A percentile compares a stretch with the other conserved stretches of the same genome.
Conservation (phyloP, 2,113 vertebrate species). For the Morone saxatilis region DNA sequence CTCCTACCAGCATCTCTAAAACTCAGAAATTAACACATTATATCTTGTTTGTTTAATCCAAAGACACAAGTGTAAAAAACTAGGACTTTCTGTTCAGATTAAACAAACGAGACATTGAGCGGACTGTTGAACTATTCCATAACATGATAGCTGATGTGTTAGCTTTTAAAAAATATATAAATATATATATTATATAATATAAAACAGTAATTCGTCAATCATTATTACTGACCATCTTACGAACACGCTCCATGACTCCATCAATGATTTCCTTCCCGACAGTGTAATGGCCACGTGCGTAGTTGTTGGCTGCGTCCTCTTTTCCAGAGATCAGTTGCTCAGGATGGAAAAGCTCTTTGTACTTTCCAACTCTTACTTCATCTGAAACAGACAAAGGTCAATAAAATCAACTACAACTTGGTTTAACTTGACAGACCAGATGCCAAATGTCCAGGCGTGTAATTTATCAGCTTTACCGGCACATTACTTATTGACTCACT, state of each 20-base stretch:
- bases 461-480: not conserved
- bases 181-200: too few relatives aligned
- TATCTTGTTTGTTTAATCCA: not conserved
- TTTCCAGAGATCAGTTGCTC: slow-evolving; percentile 92
- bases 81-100: not conserved
- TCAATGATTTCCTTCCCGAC: slow-evolving; percentile 90
- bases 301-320: slow-evolving; percentile 93
- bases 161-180: not conserved
- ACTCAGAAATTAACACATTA: too few relatives aligned
- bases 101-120: not conserved
- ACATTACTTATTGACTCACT: not conserved
- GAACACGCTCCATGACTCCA: slow-evolving; percentile 86
- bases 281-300: slow-evolving; percentile 90
- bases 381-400: slow-evolving; percentile 75
- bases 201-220: not conserved
- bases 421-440: not conserved
- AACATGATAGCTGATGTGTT: not conserved
- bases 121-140: not conserved
- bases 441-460: not conserved
- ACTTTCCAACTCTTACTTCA: slow-evolving; percentile 87
- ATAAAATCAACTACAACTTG: not conserved
- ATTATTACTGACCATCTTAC: slow-evolving; percentile 85
- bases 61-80: not conserved
- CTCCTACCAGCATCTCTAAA: too few relatives aligned
- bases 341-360: slow-evolving; percentile 88